Evolutionary conservation across 2,797 vertebrate species (phyloP).

Genomic region (Tenualosa ilisha): DNA sequence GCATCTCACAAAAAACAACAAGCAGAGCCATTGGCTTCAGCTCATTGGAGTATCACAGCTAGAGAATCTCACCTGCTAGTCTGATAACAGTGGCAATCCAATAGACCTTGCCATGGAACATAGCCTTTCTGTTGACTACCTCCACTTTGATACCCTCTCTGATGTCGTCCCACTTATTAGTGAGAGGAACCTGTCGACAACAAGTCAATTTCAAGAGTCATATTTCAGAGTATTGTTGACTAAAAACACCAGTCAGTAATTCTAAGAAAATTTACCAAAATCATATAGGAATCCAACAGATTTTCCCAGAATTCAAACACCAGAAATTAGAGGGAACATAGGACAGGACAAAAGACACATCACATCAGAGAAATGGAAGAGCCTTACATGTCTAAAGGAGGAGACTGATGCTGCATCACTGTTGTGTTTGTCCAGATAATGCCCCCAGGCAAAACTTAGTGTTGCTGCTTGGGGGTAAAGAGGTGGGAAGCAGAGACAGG

Average conservation of each 20-base stretch:
- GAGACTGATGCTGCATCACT: slow-evolving; percentile 85
- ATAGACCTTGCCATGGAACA: slow-evolving; percentile 91
- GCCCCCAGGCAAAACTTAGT: slow-evolving; percentile 88
- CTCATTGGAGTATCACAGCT: slow-evolving; percentile 3
- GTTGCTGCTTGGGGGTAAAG: slow-evolving; percentile 58
- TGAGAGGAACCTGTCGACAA: slow-evolving; percentile 81
- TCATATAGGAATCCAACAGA: neutral
- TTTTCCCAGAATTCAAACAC: too few species aligned
- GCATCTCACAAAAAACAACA: neutral
- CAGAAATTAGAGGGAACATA: neutral
- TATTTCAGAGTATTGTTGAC: neutral
- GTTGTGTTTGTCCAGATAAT: slow-evolving; percentile 84
- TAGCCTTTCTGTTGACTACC: slow-evolving; percentile 87
- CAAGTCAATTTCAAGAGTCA: neutral
- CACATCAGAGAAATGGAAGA: neutral
- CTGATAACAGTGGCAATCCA: slow-evolving; percentile 92
- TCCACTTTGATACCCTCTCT: slow-evolving; percentile 89
- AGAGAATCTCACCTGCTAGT: slow-evolving; percentile 77
- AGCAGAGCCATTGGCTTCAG: neutral
- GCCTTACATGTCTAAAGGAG: slow-evolving; percentile 94
- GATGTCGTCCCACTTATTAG: slow-evolving; percentile 90
- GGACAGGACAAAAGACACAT: neutral
- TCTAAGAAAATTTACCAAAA: neutral
- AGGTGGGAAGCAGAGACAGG: neutral
- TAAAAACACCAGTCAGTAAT: neutral